Evolutionary conservation across 1,140 invertebrate species (phyloP), one percentile per base, ranked within the genome.

Genomic region (Hestina assimilis): DNA sequence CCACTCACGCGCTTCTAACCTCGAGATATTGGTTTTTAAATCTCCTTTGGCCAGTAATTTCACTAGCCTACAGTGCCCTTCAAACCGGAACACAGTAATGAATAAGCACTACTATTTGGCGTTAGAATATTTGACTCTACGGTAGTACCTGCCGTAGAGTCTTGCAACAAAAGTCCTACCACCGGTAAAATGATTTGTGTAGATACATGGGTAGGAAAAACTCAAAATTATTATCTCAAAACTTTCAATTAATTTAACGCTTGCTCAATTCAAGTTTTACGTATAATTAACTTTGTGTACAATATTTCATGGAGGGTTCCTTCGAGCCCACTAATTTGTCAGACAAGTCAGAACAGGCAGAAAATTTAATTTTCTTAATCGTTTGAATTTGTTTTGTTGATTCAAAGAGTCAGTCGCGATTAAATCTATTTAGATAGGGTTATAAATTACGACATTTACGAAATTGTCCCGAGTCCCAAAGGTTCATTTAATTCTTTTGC

Each of bases 291-390:
- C 52, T 56, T 38, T 24, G 31, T 43, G 11, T 20, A 33, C 46
- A 52, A 63, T 59, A 48, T 66, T 53, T 47, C 45, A 47, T 58
- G 63, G 53, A 48, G 43, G 41, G 29, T 46, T 21, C n/a, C 29
- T 9, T 38, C 31, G 47, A 45, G 20, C 47, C 47, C 43, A 53
- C 52, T 63, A 69, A 76, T 69, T 69, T 71, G 73, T 74, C 63
- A 56, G 60, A 65, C 60, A 70, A 68, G 59, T 56, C 50, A 35
- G 58, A 59, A 66, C 58, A 63, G 60, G 53, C 60, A 47, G 56
- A 46, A 71, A 79, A 76, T 74, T 74, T 66, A 76, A 74, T 75
- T 72, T 69, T 66, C 61, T 54, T 73, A 75, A 78, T 78, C 69
- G 62, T 31, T 51, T 43, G 59, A 72, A 72, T 74, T 72, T 74